These are phyloP conservation scores for Barnardius zonarius DNA, from an alignment of 2,113 vertebrate species.

Conservation along the genomic window DNA sequence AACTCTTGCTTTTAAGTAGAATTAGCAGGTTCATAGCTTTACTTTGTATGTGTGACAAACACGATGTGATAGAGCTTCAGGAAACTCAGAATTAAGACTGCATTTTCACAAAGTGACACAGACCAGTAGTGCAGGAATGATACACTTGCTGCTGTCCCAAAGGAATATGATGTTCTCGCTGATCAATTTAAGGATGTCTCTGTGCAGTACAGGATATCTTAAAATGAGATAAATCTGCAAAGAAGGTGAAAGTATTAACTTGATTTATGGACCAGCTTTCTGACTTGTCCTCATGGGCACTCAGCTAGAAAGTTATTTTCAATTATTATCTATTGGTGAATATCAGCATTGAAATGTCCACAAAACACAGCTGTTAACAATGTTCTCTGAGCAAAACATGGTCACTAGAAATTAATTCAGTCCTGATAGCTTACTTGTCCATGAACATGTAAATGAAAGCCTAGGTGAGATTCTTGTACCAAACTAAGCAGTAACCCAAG, in stretches of 20 bases:
- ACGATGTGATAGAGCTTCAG: neutral
- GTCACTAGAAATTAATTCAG: neutral
- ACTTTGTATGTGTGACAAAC: neutral
- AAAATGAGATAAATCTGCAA: conserved; percentile 44
- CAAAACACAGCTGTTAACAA: neutral
- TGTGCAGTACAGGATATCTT: neutral
- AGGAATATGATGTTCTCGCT: neutral
- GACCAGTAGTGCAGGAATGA: neutral
- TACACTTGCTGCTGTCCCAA: neutral
- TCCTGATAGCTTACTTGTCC: neutral
- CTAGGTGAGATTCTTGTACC: neutral
- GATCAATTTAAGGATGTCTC: conserved; percentile 38
- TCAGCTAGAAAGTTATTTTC: conserved; percentile 22
- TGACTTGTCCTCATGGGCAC: neutral
- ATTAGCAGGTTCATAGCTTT: neutral
- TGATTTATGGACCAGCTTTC: conserved; percentile 8
- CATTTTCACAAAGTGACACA: neutral
- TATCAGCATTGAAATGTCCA: neutral
- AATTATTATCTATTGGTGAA: neutral
- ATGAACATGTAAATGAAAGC: neutral
- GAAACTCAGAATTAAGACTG: neutral
- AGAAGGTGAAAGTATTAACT: conserved; percentile 22
- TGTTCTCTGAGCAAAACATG: neutral
- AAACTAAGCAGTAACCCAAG: neutral
- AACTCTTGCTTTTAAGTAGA: neutral